Evolutionary conservation across 2,888 invertebrate genomes (phyloP), one percentile per base, ranked within the genome.

Genomic region (Phalera bucephala): DNA sequence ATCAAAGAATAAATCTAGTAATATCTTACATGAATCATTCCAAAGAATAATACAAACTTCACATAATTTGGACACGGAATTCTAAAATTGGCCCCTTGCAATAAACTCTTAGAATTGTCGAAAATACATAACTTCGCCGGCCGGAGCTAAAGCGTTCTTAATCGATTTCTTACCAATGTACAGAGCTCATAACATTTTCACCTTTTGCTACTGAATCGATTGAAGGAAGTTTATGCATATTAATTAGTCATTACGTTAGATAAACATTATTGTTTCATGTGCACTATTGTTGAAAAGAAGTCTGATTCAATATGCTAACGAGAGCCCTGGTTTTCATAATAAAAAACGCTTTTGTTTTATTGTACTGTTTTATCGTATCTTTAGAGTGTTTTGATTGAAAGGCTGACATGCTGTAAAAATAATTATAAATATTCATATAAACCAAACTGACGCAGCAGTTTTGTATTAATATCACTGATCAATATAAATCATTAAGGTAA

Each of bases 151-250:
- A 47, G 52, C 62, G 64, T 48, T 37, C 11, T 39, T 28, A 79
- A 79, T 78, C 53, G 59, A 79, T 79, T 76, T 53, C 27, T 33
- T 36, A 41, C 47, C 51, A 44, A 55, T 57, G 52, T 50, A 52
- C 40, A 44, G 36, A 45, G 42, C 5, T 14, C 14, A 45, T 51
- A 64, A 52, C 46, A 49, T 54, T 56, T 41, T 31, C 45, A 54
- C 45, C 53, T 52, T 25, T 31, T 26, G 23, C 22, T 36, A 44
- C 40, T 44, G 45, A 41, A 47, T 33, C 28, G 19, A 25, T 31
- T 10, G 14, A 3, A 11, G 15, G 29, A 11, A 31, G 26, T 33
- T 31, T 26, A 33, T 13, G 26, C 32, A 29, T 23, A 12, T 25
- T 10, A 25, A 25, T 43, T 37, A 34, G 20, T 34, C 23, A 35